These are phyloP conservation scores for Xerus rutilus DNA, from an alignment of 2,797 vertebrate species.

Conservation along the genomic window DNA sequence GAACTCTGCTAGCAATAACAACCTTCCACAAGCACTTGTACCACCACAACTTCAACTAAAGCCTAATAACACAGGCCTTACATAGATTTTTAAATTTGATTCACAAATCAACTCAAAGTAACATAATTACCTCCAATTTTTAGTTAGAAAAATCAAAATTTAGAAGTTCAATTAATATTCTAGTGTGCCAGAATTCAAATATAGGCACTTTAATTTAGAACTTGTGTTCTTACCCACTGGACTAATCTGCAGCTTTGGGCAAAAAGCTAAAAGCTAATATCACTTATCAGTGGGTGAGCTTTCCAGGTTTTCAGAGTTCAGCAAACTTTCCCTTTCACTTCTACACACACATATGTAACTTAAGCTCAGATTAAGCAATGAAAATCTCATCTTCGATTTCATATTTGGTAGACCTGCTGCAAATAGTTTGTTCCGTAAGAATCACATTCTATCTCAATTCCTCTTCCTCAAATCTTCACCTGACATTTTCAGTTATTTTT, in stretches of 20 bases:
- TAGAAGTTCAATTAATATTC: not conserved
- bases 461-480: not conserved
- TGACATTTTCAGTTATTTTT: not conserved
- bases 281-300: not conserved
- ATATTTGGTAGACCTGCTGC: not conserved
- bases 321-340: not conserved
- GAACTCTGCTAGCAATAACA: not conserved
- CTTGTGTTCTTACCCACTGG: not conserved
- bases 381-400: not conserved
- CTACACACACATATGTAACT: rapidly evolving
- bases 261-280: not conserved
- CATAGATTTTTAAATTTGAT: not conserved
- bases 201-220: not conserved
- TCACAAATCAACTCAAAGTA: not conserved
- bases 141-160: not conserved
- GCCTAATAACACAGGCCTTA: not conserved
- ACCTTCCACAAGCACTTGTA: not conserved
- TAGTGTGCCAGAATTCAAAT: not conserved
- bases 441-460: not conserved
- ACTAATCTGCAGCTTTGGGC: not conserved
- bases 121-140: not conserved
- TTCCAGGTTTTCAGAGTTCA: not conserved
- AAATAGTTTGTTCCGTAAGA: not conserved
- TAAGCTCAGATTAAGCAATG: not conserved
- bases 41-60: not conserved